Percentiles rank a stretch among this genome's conserved stretches.
Evolutionary conservation across 2,888 invertebrate species (phyloP).

Genomic region (Tipula confusa): DNA sequence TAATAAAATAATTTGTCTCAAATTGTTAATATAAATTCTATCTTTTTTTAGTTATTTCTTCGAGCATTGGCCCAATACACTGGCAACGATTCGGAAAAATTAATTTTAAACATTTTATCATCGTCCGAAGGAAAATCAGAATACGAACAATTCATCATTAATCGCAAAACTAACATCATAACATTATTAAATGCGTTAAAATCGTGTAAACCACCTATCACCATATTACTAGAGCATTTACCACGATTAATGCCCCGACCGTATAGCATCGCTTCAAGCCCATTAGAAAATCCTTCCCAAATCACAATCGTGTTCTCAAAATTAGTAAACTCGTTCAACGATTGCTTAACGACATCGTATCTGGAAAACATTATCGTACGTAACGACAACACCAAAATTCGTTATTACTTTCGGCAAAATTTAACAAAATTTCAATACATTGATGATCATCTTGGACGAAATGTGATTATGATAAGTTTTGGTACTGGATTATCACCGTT

Average conservation of each 20-base stretch:
- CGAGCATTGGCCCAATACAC: neutral
- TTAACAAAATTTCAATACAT: neutral
- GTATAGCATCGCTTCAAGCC: neutral
- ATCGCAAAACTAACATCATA: neutral
- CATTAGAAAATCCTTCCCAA: neutral
- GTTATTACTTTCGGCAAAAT: neutral
- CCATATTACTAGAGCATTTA: neutral
- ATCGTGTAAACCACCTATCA: neutral
- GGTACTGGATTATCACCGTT: neutral
- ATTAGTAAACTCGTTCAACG: neutral
- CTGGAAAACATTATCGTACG: neutral
- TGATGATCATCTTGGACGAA: neutral
- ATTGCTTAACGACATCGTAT: neutral
- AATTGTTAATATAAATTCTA: neutral
- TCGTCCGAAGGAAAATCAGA: constrained; percentile 15
- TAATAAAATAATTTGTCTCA: neutral
- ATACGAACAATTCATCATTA: neutral
- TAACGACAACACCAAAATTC: neutral
- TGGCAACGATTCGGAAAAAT: neutral
- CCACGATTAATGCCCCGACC: neutral
- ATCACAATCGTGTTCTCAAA: neutral
- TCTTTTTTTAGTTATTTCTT: constrained; percentile 25
- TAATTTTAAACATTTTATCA: neutral
- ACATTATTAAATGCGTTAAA: neutral
- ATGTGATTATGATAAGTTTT: neutral